These are phyloP conservation scores for Euzetes globulus DNA, from an alignment of 2,888 invertebrate genomes.

Conservation along the genomic window DNA sequence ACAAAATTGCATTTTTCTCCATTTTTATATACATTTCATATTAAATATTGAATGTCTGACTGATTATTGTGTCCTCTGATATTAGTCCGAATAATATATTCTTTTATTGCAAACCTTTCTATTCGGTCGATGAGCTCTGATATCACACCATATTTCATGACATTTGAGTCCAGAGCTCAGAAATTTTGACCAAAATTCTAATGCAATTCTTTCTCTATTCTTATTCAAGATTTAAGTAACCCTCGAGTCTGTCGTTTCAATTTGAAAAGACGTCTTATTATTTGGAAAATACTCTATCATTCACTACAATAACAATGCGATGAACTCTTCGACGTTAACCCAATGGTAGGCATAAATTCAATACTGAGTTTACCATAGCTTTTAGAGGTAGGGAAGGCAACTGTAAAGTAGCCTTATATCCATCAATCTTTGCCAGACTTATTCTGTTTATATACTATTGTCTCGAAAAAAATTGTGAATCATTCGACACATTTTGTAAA, in stretches of 20 bases:
- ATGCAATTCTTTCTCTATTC: not conserved
- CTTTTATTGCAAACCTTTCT: not conserved
- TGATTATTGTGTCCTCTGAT: not conserved
- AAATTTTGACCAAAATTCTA: not conserved
- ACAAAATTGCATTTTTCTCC: not conserved
- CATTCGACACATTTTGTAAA: too few species aligned
- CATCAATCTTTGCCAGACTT: too few species aligned
- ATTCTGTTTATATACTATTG: too few species aligned
- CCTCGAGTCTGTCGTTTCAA: not conserved
- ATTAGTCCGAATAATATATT: not conserved
- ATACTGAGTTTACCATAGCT: not conserved
- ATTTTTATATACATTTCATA: constrained; percentile 4
- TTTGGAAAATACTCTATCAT: constrained; percentile 3
- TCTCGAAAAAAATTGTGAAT: too few species aligned
- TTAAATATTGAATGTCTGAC: constrained; percentile 7
- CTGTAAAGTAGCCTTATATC: too few species aligned
- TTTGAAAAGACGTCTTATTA: constrained; percentile 3
- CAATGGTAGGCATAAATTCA: not conserved
- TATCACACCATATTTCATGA: constrained; percentile 4
- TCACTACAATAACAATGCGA: not conserved
- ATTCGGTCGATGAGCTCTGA: not conserved
- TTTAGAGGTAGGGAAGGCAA: too few species aligned
- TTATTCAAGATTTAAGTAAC: constrained; percentile 3
- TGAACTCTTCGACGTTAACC: not conserved
- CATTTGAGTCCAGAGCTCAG: not conserved